Evolutionary conservation across 2,113 vertebrate genomes (phyloP), one percentile per base, ranked within the genome.

Genomic region (Callipepla squamata): DNA sequence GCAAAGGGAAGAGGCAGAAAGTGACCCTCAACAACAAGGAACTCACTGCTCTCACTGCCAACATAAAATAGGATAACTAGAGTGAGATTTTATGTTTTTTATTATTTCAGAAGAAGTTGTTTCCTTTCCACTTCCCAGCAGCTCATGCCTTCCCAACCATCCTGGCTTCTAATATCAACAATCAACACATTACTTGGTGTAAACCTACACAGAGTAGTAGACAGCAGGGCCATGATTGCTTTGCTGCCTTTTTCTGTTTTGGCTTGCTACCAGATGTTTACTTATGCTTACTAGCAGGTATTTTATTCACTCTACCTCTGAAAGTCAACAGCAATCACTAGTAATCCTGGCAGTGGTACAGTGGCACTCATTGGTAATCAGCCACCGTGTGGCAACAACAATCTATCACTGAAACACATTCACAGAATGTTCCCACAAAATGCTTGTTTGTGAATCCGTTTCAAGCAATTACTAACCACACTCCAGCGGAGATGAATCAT

Each of bases 1-100:
- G 7, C 16, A 77, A 92, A 92, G 22, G 7, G 47, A 70, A 62
- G 38, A 77, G 63, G 5, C 17, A 80, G n/a, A 80, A 72, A 48
- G 5, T 15, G 6, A 12, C 42, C 12, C 15, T 80, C 1, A 1
- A 23, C 32, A 73, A 55, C 7, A 25, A 2, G 4, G 19, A 6
- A 21, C 19, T 63, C 8, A 1, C 6, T 48, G 36, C 10, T 87
- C 32, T 77, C 77, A 19, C 44, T 73, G 8, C 9, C 40, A 69
- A 42, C 17, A 68, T 28, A 59, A 77, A 59, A 61, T 6, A 42
- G 1, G 3, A 65, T 63, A 32, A 15, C 80, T 38, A 77, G 6
- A 22, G 13, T 45, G 26, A 77, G 9, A 6, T 28, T 30, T 53
- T 28, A 28, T 16, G 13, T 7, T 13, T 25, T 51, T 51, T 51